Percentiles rank a stretch among this genome's conserved stretches.
phyloP scores from a whole-genome alignment of 2,888 invertebrate genomes.

The Dynastes grantii region DNA sequence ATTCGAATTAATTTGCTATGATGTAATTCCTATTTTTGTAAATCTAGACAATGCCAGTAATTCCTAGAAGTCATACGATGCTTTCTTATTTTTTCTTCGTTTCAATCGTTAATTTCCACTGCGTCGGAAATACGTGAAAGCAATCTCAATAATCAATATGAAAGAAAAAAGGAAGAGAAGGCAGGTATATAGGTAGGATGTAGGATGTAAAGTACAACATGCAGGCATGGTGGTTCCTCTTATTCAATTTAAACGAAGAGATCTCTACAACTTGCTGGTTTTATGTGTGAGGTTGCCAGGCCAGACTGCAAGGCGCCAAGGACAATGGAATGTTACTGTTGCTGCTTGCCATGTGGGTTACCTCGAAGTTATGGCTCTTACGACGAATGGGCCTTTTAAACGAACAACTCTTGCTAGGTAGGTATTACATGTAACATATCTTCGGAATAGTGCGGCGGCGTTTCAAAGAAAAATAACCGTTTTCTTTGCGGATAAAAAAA shows the following conservation, averaged over 20 bases:
- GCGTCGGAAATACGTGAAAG: not conserved
- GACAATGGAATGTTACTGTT: constrained; percentile 41
- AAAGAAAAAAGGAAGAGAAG: not conserved
- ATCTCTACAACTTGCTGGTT: constrained; percentile 5
- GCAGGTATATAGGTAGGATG: not conserved
- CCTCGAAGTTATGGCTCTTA: constrained; percentile 18
- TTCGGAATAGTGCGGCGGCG: not conserved
- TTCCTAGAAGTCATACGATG: not conserved
- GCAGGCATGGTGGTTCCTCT: not conserved
- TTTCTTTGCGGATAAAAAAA: not conserved
- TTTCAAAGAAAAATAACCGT: constrained; percentile 11
- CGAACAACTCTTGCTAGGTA: not conserved
- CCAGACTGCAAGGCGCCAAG: constrained; percentile 43
- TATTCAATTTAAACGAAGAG: not conserved
- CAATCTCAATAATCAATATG: not conserved
- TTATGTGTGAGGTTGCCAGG: not conserved
- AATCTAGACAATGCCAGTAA: not conserved
- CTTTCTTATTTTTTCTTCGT: not conserved
- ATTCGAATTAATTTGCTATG: no score
- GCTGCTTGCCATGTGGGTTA: constrained; percentile 17
- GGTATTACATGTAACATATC: constrained; percentile 1
- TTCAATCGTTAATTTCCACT: not conserved
- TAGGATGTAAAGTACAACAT: not conserved
- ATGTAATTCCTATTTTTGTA: not conserved
- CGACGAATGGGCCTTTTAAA: constrained; percentile 16